Conservation (phyloP, 2,797 vertebrate genomes). For the Tauraco hartlaubi region DNA sequence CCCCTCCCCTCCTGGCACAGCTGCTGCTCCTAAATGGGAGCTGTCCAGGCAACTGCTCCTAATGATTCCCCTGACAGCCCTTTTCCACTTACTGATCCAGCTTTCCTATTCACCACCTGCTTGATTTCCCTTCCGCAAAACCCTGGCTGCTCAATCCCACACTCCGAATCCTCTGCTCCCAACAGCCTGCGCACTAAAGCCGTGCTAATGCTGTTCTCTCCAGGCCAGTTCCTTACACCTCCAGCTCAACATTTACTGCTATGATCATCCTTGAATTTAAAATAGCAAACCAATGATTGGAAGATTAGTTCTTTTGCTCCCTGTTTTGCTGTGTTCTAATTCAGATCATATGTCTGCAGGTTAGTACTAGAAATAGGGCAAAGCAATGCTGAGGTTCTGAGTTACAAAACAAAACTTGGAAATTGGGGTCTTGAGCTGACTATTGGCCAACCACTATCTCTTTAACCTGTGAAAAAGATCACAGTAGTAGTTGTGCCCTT, state of each 20-base stretch:
- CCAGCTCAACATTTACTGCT: neutral
- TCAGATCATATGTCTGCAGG: neutral
- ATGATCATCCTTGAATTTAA: neutral
- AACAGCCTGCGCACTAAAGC: neutral
- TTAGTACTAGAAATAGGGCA: neutral
- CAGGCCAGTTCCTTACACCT: neutral
- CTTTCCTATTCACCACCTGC: constrained; percentile 58
- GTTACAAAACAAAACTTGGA: neutral
- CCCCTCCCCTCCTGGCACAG: constrained; percentile 41
- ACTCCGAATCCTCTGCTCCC: neutral
- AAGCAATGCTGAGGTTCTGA: neutral
- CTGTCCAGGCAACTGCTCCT: constrained; percentile 48
- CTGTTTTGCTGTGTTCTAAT: neutral
- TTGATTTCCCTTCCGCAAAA: constrained; percentile 42
- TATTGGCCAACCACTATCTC: neutral
- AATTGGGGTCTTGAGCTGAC: neutral
- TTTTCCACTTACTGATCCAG: constrained; percentile 42
- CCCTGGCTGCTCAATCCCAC: neutral
- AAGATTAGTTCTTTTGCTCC: neutral
- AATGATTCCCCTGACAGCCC: constrained; percentile 47
- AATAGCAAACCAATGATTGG: neutral
- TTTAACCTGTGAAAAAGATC: neutral
- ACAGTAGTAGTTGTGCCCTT: neutral
- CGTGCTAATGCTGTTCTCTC: neutral
- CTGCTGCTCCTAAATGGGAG: constrained; percentile 44